These are phyloP conservation scores for Ganaspis brasiliensis DNA, from an alignment of 2,888 invertebrate genomes.

Conservation along the genomic window DNA sequence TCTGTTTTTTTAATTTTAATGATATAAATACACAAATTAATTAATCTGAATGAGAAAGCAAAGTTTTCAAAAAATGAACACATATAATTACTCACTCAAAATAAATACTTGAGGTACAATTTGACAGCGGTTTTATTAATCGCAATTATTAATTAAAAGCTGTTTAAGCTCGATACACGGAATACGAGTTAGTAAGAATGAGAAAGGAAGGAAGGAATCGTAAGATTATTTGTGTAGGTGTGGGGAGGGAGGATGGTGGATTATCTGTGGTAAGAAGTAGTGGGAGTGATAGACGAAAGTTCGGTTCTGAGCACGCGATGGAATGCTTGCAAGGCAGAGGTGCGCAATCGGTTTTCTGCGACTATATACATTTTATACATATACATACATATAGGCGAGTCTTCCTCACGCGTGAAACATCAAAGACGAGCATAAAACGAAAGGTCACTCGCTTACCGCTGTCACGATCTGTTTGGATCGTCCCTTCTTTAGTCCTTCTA, in stretches of 20 bases:
- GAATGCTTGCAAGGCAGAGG: conserved; percentile 70
- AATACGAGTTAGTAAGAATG: too few species aligned
- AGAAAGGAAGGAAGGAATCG: conserved; percentile 14
- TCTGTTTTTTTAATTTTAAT: too few species aligned
- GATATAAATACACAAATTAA: too few species aligned
- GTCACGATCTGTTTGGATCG: conserved; percentile 30
- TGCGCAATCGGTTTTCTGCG: conserved; percentile 59
- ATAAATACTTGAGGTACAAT: too few species aligned
- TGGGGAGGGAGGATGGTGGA: not conserved
- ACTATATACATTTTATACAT: too few species aligned
- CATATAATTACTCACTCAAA: too few species aligned
- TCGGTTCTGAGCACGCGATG: conserved; percentile 60
- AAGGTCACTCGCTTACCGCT: conserved; percentile 33
- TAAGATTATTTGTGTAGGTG: conserved; percentile 13
- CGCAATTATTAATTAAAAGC: conserved; percentile 5
- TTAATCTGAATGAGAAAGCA: too few species aligned
- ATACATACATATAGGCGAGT: too few species aligned
- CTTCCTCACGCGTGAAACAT: conserved; percentile 32
- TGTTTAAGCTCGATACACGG: not conserved
- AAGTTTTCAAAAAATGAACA: too few species aligned
- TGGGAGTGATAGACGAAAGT: not conserved
- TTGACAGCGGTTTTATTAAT: too few species aligned
- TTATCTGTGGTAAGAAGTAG: conserved; percentile 19
- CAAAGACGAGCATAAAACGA: conserved; percentile 33
- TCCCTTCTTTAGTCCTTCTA: conserved; percentile 10